Evolutionary conservation across 2,113 vertebrate species (phyloP), one percentile per base, ranked within the genome.

Genomic region (Atractosteus spatula): DNA sequence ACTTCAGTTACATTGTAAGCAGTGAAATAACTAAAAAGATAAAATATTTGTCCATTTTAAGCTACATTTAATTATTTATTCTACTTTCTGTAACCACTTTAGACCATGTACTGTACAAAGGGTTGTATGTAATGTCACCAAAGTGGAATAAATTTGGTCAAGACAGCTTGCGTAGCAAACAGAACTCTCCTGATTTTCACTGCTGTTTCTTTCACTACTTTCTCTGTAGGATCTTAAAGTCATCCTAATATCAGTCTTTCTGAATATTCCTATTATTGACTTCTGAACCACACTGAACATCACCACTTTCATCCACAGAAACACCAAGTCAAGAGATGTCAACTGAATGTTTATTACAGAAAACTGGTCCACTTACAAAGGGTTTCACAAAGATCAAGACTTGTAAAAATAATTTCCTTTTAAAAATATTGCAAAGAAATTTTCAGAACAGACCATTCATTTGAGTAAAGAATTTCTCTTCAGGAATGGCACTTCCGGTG

Each of bases 121-220:
- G 47, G 47, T 51, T 51, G 47, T 51, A 51, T 51, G 8, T 42
- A 29, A 62, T 68, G 65, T 55, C 45, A 62, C 13, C 54, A n/a
- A 47, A 14, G 45, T 45, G 11, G 13, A 17, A 16, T 47, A 14
- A 51, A 51, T 51, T 10, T 56, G 62, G 41, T 62, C 45, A 68
- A 68, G 55, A 68, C 68, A 68, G 72, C 66, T 74, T 68, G 54
- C 56, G 56, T 74, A 62, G 72, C 65, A 74, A 74, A 73, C 3
- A 13, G 41, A 64, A 45, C 47, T 16, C 63, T 14, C 8, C 61
- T 71, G 44, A 44, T 47, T 67, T 62, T 68, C 14, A 16, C 5
- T 62, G 55, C 16, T 47, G 16, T 29, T 61, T 12, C 67, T 11
- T 43, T 55, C 12, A 55, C 16, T 6, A 7, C 10, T 17, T 41